These are phyloP conservation scores for Paratilapia polleni DNA, from an alignment of 2,113 vertebrate genomes.

Conservation along the genomic window DNA sequence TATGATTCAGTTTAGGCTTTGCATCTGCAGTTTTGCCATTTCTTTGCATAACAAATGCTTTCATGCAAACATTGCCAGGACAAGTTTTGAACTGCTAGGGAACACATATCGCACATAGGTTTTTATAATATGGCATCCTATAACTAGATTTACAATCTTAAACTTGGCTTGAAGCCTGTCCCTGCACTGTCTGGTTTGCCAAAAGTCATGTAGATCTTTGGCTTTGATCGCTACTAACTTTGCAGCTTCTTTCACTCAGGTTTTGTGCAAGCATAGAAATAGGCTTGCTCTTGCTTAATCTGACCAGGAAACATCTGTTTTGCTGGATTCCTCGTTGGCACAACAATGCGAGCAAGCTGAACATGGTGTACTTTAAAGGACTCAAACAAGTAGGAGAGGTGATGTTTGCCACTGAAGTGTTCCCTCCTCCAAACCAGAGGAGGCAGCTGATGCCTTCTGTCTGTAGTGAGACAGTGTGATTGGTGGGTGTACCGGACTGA, in stretches of 20 bases:
- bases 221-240: slow-evolving; percentile 47
- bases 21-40: neutral
- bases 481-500: neutral
- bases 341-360: neutral
- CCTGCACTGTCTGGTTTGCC: slow-evolving; percentile 12
- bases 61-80: neutral
- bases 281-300: neutral
- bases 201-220: slow-evolving; percentile 38
- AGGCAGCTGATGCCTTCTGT: neutral
- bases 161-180: neutral
- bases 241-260: slow-evolving; percentile 53
- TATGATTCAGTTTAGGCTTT: neutral
- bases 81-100: neutral
- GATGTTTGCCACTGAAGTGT: neutral
- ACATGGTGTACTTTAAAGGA: neutral
- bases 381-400: neutral
- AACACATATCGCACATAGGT: neutral
- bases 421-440: neutral
- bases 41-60: neutral
- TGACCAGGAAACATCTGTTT: neutral
- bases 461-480: neutral
- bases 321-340: slow-evolving; percentile 5
- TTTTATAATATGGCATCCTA: slow-evolving; percentile 5
- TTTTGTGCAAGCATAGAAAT: slow-evolving; percentile 18
- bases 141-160: neutral